Percentiles rank a stretch among this genome's conserved stretches.
phyloP scores from a whole-genome alignment of 2,797 vertebrate species.

The Gastrophryne carolinensis region DNA sequence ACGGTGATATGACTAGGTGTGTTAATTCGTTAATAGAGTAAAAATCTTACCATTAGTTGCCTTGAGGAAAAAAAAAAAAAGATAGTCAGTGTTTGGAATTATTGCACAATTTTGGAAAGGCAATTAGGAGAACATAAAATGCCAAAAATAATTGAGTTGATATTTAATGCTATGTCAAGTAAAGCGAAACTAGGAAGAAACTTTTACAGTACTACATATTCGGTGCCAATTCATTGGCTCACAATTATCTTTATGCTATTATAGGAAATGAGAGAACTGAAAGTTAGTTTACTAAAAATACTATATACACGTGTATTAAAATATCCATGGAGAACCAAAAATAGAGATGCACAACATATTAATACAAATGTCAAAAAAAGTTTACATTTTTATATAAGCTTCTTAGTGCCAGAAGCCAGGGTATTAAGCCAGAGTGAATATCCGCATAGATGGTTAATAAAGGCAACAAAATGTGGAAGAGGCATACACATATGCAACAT shows the following conservation, averaged over 20 bases:
- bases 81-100: background rate
- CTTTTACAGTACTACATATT: constrained; percentile 17
- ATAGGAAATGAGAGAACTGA: background rate
- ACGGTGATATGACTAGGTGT: background rate
- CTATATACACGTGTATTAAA: no score
- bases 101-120: background rate
- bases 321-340: no score
- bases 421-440: no score
- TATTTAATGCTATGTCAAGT: constrained; percentile 30
- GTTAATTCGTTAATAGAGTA: background rate
- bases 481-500: no score
- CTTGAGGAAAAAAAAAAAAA: background rate
- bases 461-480: no score
- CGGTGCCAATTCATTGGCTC: constrained; percentile 6
- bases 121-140: constrained; percentile 36
- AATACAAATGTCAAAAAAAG: no score
- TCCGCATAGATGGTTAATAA: no score
- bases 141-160: constrained; percentile 45
- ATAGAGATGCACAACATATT: no score
- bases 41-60: background rate
- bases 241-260: background rate
- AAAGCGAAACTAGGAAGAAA: constrained; percentile 15
- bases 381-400: no score
- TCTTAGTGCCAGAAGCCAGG: no score
- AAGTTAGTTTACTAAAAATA: no score